Evolutionary conservation across 2,888 invertebrate species (phyloP).

Genomic region (Tipula helvola): DNA sequence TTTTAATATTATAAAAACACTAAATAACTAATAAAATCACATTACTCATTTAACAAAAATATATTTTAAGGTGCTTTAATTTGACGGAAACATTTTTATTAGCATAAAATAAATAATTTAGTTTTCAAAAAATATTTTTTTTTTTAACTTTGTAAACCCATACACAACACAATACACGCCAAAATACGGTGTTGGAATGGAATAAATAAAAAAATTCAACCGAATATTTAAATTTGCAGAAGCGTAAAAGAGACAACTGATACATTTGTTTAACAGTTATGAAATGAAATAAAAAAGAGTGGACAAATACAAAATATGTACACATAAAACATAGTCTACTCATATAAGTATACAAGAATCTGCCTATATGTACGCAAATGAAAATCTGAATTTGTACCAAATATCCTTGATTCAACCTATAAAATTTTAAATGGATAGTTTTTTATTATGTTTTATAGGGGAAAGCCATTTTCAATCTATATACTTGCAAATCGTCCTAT

Average conservation of each 20-base stretch:
- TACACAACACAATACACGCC: background rate
- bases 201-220: background rate
- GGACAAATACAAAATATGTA: background rate
- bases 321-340: background rate
- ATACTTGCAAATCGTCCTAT: no score
- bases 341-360: no score
- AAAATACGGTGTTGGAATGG: background rate
- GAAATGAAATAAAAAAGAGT: background rate
- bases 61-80: background rate
- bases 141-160: background rate
- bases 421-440: no score
- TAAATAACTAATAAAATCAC: background rate
- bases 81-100: background rate
- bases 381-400: no score
- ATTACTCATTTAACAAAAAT: background rate
- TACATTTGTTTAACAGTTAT: background rate
- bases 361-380: no score
- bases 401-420: no score
- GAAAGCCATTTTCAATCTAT: no score
- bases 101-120: no score
- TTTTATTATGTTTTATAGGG: no score
- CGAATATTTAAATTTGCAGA: background rate
- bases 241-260: background rate
- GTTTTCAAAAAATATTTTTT: no score
- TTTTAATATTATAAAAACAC: background rate